Evolutionary conservation across 2,888 invertebrate genomes (phyloP), one percentile per base, ranked within the genome.

Genomic region (Agrypnus murinus): DNA sequence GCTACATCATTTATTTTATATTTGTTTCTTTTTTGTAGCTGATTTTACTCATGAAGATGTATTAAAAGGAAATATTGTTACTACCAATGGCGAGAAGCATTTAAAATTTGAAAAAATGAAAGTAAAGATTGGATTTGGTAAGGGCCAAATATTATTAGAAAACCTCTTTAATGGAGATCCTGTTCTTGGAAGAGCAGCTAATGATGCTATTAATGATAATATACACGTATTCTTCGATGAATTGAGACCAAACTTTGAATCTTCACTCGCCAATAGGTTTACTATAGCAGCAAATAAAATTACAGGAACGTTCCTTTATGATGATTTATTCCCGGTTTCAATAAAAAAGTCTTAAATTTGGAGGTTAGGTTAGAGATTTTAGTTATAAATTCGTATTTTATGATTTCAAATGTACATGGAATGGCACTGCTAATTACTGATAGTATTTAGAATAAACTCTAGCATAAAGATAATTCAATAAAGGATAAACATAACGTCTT

Each of bases 251-350:
- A 89, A 89, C 15, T 80, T 92, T 78, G 92, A 92, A 78, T 84
- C 87, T 45, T 87, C 90, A n/a, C 86, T 92, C 48, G 88, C 89
- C 1, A 89, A 90, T 50, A 88, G 91, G 66, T 91, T 93, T 77
- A 91, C 91, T 0, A 89, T 90, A 73, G 90, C 92, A 80, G 90
- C 92, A 0, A 92, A 92, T 79, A 90, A 89, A 82, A 91, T 93
- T 71, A 91, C 92, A 0, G 86, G 88, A 9, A 88, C 88, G 63
- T 92, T 92, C 80, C 90, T 91, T 1, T 92, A 91, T 80, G 88
- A 91, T 73, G 92, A 92, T 86, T 84, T 93, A 62, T 92, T 92
- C 80, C 92, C 92, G 25, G n/a, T n/a, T n/a, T n/a, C n/a, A n/a
- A n/a, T n/a, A n/a, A 25, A 25, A 5, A 25, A 5, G 2, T 25